These are phyloP conservation scores for Dipodomys merriami DNA, from an alignment of 2,113 vertebrate genomes.

Conservation along the genomic window DNA sequence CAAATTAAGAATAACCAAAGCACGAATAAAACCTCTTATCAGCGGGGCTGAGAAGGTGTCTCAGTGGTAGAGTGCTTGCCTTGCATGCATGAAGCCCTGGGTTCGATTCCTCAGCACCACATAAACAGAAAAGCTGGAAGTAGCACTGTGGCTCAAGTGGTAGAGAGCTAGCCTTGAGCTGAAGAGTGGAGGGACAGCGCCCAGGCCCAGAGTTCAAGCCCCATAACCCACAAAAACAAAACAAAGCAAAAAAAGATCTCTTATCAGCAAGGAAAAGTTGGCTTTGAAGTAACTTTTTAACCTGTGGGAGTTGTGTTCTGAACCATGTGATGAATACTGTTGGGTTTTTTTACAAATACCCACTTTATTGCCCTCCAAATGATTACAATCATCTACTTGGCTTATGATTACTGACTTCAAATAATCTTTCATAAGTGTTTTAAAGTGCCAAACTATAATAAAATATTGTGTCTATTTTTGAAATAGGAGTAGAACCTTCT, in stretches of 20 bases:
- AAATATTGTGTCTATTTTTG: constrained; percentile 6
- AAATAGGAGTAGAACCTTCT: background rate
- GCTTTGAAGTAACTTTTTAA: constrained; percentile 18
- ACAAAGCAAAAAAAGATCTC: constrained; percentile 17
- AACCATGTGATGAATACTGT: background rate
- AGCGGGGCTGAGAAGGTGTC: background rate
- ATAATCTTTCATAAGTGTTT: background rate
- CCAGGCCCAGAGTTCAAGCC: too few species aligned
- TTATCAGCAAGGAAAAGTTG: background rate
- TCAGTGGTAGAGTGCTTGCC: too few species aligned
- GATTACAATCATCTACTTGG: background rate
- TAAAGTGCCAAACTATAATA: constrained; percentile 35
- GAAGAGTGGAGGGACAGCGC: too few species aligned
- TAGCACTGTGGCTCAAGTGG: too few species aligned
- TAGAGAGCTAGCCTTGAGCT: too few species aligned
- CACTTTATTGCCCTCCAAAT: background rate
- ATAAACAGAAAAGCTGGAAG: too few species aligned
- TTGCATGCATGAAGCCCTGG: too few species aligned
- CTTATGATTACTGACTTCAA: constrained; percentile 28
- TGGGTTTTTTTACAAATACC: background rate
- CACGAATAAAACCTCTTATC: background rate
- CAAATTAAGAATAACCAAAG: background rate
- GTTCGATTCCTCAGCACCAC: too few species aligned
- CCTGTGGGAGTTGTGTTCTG: background rate
- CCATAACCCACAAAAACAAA: too few species aligned